Evolutionary conservation across 1,140 invertebrate species (phyloP), one percentile per base, ranked within the genome.

Genomic region (Heliconius nattereri): DNA sequence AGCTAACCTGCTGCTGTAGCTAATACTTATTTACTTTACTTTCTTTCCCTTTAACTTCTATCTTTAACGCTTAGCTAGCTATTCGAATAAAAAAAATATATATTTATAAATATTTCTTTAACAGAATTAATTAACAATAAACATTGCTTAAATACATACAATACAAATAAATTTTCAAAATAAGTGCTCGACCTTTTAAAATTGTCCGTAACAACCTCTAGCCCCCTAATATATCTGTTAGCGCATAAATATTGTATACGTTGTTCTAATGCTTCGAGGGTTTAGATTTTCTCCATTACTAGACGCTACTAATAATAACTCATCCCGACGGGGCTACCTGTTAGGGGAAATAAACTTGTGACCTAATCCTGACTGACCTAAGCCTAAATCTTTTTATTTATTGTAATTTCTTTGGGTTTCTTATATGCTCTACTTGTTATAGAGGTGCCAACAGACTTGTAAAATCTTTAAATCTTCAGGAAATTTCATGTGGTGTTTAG

Each of bases 121-220:
- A 40, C 40, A 45, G 3, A 45, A 45, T 45, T 13, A 45, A 45
- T 45, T 13, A 16, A 16, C 20, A 29, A 26, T 66, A 13, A 26
- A 26, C 60, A 5, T 13, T 13, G 23, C 23, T 0, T 16, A 66
- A 60, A 66, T 66, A 26, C 23, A 26, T 23, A 66, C 3, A 66
- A 16, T 26, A 66, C 26, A 66, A 29, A 60, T 60, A 60, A n/a
- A 76, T 66, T 76, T 76, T 52, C 19, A 16, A 29, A 52, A 75
- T 57, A 35, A 52, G 9, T 75, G 32, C 23, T 13, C 3, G 71
- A 72, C 71, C 71, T 72, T 72, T 72, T 72, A 35, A 72, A 72
- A 37, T 72, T 37, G 73, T 75, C 78, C 78, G 57, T 60, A 54
- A 71, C 75, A 75, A 75, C 78, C 78, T 79, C 78, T n/a, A 74